Evolutionary conservation across 2,797 vertebrate genomes (phyloP).

Genomic region (Gallinago nigripennis): DNA sequence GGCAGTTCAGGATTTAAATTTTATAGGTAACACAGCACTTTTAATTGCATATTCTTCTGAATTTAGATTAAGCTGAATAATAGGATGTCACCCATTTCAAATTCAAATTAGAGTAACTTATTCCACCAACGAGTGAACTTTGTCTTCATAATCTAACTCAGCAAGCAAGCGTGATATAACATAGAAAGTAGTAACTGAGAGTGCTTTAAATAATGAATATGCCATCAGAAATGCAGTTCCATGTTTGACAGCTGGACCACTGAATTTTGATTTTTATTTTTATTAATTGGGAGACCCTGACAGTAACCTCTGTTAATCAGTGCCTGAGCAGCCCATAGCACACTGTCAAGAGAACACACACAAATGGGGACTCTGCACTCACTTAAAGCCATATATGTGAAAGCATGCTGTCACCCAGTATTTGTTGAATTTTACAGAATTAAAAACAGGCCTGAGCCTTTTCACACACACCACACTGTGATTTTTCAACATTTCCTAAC

Average conservation of each 20-base stretch:
- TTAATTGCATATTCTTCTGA: not conserved
- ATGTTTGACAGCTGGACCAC: not conserved
- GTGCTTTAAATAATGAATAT: not conserved
- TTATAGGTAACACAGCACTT: not conserved
- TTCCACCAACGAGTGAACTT: not conserved
- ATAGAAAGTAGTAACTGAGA: not conserved
- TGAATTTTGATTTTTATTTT: not conserved
- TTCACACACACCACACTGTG: not conserved
- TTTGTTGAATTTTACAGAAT: not conserved
- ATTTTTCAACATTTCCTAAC: not conserved
- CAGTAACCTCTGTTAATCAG: not conserved
- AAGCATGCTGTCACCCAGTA: not conserved
- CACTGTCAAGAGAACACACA: rapidly evolving
- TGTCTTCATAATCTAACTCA: not conserved
- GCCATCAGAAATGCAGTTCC: not conserved
- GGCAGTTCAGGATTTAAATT: not conserved
- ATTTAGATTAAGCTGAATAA: not conserved
- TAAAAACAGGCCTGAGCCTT: not conserved
- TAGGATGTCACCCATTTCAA: not conserved
- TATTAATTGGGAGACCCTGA: not conserved
- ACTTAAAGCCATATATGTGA: not conserved
- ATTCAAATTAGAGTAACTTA: not conserved
- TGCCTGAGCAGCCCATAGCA: not conserved
- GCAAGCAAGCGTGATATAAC: not conserved
- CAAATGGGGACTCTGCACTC: not conserved